Conservation (phyloP, 1,140 invertebrate species). For the Caenorhabditis latens region DNA sequence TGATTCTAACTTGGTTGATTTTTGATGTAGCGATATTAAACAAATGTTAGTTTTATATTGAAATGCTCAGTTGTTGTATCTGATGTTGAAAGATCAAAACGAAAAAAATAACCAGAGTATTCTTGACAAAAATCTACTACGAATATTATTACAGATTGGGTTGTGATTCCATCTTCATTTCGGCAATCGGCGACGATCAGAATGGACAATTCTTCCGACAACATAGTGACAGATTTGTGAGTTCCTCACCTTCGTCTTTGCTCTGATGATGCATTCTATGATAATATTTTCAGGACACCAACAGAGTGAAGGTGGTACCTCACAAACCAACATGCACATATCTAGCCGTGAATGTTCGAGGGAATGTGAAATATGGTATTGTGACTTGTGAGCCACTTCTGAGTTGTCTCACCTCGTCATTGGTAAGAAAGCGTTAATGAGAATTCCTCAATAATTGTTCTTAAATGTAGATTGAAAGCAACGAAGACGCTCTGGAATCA, state of each 20-base stretch:
- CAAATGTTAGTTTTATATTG: background rate
- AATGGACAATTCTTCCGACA: slow-evolving; percentile 58
- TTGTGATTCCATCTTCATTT: slow-evolving; percentile 83
- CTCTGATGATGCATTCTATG: slow-evolving; percentile 16
- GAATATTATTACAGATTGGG: slow-evolving; percentile 79
- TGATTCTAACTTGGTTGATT: background rate
- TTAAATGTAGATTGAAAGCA: slow-evolving; percentile 66
- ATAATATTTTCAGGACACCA: slow-evolving; percentile 56
- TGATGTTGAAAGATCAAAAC: too few relatives aligned
- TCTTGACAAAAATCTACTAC: background rate
- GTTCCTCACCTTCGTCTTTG: background rate
- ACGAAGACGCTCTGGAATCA: slow-evolving; percentile 63
- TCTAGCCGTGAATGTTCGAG: slow-evolving; percentile 67
- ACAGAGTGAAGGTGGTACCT: slow-evolving; percentile 29
- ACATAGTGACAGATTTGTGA: slow-evolving; percentile 60
- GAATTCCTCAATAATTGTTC: background rate
- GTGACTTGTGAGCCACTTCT: slow-evolving; percentile 64
- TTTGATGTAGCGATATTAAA: background rate
- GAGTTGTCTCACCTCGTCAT: slow-evolving; percentile 62
- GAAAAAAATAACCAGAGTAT: too few relatives aligned
- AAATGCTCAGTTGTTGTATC: too few relatives aligned
- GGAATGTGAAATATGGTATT: slow-evolving; percentile 70
- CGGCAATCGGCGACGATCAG: slow-evolving; percentile 85
- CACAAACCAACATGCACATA: slow-evolving; percentile 69
- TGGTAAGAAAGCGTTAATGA: slow-evolving; percentile 57